Base-by-base conservation (phyloP, 2,888 invertebrate genomes). In the Lasioglossum villosulum region DNA sequence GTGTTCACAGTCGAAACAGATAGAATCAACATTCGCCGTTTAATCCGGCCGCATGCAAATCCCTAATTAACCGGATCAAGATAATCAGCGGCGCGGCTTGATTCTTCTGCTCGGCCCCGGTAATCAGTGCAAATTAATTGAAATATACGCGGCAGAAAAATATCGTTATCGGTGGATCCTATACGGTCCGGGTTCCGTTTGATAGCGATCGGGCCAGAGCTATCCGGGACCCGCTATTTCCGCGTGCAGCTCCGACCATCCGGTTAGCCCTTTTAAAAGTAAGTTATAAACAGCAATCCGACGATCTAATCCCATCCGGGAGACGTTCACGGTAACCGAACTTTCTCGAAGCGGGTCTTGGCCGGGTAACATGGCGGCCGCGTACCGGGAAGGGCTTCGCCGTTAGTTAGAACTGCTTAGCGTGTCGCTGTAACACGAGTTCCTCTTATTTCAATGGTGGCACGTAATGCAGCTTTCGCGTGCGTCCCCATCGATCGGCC, bases 391-490 rank as follows among this genome's bases (percentile, higher is more conserved):
- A 78, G 75, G 78, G 75, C 72, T 75, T 70, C 75, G 39, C 75
- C 75, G 81, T 81, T 78, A 73, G 86, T 81, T 78, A 77, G 82
- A 86, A 88, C 83, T 78, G 82, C 89, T 88, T 83, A 86, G 86
- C 86, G 81, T 83, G 89, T 86, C 88, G 75, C 66, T 75, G 78
- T 83, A 88, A 88, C 87, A 74, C 78, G 75, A 86, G 86, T 88
- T 88, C 82, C 89, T 88, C 80, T 78, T 82, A 86, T 86, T 88
- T 88, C 84, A 83, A 88, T 83, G 80, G 88, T 75, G 80, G 82
- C 85, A 77, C 82, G 82, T 88, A 88, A 88, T 88, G 85, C 80
- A 80, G 74, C 78, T 66, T 45, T 88, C 86, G 88, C 88, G 86
- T 88, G 88, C 83, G 77, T 75, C 80, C 37, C 68, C 84, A 82